These are phyloP conservation scores for Hycleus phaleratus DNA, from an alignment of 1,140 invertebrate species.

Conservation along the genomic window DNA sequence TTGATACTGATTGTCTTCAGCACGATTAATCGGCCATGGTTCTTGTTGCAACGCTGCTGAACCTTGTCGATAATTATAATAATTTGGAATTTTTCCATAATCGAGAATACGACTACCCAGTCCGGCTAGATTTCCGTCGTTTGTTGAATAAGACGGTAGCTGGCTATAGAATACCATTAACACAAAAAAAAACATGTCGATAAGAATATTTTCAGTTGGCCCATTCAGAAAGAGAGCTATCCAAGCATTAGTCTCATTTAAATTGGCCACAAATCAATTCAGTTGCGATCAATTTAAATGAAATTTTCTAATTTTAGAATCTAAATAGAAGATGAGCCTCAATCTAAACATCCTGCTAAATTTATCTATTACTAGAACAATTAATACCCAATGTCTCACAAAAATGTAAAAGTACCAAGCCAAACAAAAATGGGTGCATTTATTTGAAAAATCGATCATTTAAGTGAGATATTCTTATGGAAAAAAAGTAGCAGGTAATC, in stretches of 20 bases:
- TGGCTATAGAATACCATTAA: neutral
- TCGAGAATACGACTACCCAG: neutral
- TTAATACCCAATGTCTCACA: too few relatives aligned
- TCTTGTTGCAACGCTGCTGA: conserved; percentile 26
- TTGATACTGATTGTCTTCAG: neutral
- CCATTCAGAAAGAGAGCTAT: conserved; percentile 19
- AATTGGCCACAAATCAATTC: neutral
- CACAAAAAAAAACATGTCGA: too few relatives aligned
- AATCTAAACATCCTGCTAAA: too few relatives aligned
- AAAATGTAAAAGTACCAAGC: too few relatives aligned
- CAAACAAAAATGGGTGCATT: too few relatives aligned
- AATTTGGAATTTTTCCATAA: conserved; percentile 18
- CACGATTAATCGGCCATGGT: conserved; percentile 24
- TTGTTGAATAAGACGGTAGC: neutral
- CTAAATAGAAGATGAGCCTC: neutral
- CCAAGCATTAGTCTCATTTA: conserved; percentile 8
- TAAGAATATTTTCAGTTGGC: neutral
- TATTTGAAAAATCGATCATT: too few relatives aligned
- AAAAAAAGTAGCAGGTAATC: too few relatives aligned
- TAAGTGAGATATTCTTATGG: too few relatives aligned
- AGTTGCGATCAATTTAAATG: neutral
- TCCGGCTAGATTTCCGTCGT: neutral
- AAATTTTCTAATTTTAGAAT: neutral
- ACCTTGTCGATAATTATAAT: conserved; percentile 31
- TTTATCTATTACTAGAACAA: too few relatives aligned